Conservation (phyloP, 2,113 vertebrate genomes). For the Pogona vitticeps region DNA sequence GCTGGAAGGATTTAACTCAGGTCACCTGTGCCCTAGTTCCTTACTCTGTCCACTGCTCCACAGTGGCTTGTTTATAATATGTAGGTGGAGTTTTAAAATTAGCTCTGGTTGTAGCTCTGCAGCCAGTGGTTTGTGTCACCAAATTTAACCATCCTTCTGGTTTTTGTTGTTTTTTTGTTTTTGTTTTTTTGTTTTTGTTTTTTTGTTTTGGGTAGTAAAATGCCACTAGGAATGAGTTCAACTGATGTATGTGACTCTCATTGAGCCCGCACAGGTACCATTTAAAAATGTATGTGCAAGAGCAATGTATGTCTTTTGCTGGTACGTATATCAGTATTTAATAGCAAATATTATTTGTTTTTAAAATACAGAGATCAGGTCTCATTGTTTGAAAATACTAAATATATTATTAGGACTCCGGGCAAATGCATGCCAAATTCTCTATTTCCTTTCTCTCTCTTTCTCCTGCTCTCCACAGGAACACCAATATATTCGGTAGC, state of each 20-base stretch:
- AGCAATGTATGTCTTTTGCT: background rate
- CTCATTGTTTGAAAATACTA: background rate
- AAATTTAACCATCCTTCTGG: no score
- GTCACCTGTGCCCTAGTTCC: no score
- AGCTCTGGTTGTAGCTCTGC: background rate
- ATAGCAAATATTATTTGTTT: background rate
- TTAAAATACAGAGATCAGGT: background rate
- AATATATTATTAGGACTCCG: background rate
- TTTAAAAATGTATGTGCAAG: background rate
- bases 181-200: no score
- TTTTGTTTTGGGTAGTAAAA: no score
- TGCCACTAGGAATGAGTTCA: background rate
- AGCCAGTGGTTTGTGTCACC: background rate
- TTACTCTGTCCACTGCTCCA: no score
- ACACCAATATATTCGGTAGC: conserved; percentile 92
- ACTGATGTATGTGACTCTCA: background rate
- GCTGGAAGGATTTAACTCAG: no score
- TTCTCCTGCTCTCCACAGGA: conserved; percentile 72
- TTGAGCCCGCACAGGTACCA: background rate
- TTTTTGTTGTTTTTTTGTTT: background rate
- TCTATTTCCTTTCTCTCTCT: conserved; percentile 1
- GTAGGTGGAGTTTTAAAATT: background rate
- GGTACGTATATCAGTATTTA: background rate
- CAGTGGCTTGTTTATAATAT: background rate
- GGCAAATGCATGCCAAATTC: background rate